Evolutionary conservation across 1,140 invertebrate species (phyloP).

Genomic region (Drosophila tsacasi): DNA sequence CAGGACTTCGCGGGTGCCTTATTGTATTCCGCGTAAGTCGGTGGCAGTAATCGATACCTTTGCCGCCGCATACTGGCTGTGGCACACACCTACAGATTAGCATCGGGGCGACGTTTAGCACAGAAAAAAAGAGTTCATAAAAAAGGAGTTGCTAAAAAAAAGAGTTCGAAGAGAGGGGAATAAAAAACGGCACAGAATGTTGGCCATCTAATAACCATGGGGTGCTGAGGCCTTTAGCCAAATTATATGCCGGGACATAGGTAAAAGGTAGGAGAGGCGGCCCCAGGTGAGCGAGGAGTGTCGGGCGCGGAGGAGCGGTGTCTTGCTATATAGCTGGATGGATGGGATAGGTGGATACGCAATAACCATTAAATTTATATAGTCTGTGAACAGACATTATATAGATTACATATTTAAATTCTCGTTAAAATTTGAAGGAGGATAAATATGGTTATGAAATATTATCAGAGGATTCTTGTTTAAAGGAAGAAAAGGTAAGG

Average conservation of each 20-base stretch:
- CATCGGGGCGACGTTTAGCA: slow-evolving; percentile 77
- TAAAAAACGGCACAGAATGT: slow-evolving; percentile 51
- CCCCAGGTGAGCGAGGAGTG: slow-evolving; percentile 33
- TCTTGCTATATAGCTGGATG: neutral
- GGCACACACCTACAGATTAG: slow-evolving; percentile 67
- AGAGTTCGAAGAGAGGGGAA: slow-evolving; percentile 8
- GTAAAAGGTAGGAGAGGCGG: slow-evolving; percentile 32
- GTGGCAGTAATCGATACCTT: slow-evolving; percentile 83
- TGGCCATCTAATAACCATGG: slow-evolving; percentile 82
- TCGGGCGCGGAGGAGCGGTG: slow-evolving; percentile 5
- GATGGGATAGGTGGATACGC: slow-evolving; percentile 2
- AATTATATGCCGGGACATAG: slow-evolving; percentile 72
- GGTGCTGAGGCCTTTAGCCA: slow-evolving; percentile 72
- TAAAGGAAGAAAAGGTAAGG: too few relatives aligned
- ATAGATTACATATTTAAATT: slow-evolving; percentile 10
- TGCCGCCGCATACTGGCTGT: slow-evolving; percentile 35
- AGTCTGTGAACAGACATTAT: slow-evolving; percentile 1
- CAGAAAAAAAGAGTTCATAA: slow-evolving; percentile 47
- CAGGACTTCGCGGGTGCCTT: slow-evolving; percentile 43
- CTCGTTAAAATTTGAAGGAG: neutral
- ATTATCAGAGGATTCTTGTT: neutral
- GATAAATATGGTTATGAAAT: neutral
- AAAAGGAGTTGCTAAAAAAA: slow-evolving; percentile 6
- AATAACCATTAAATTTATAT: slow-evolving; percentile 9
- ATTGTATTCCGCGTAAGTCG: slow-evolving; percentile 76